Base-by-base conservation (phyloP, 2,797 vertebrate genomes). In the Acrossocheilus wenchowensis region DNA sequence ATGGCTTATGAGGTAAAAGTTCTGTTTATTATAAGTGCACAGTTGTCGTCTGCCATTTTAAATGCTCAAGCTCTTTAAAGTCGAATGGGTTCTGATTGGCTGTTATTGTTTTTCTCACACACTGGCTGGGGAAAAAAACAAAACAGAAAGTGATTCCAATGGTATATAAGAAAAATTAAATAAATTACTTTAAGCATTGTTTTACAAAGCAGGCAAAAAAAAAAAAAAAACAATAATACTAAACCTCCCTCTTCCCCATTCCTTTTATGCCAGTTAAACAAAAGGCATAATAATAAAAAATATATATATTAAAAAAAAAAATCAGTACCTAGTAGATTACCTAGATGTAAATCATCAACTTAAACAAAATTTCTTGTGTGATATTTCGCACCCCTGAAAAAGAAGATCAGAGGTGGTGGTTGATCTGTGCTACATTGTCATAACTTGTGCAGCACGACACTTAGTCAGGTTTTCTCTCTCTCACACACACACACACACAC, bases 381-480 rank as follows among this genome's bases (percentile, higher is more conserved):
- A 57, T 60, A 17, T 79, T 79, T 79, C 14, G 6, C 23, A 30
- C 39, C 26, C 6, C 77, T 43, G 6, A 26, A 43, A 62, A 62
- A 68, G 62, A 45, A 52, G 34, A 66, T 52, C 6, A 52, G 30
- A 69, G 30, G 45, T 43, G 54, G 50, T 21, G 62, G 10, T 85
- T 4, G 6, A 36, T 69, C n/a, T 66, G 43, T 43, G 26, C 26
- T 48, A n/a, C 23, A 23, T 71, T 79, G 75, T 85, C 19, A 15
- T 80, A 72, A 60, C 26, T 72, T 72, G 36, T 80, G 68, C 66
- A 80, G 26, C 26, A 36, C 21, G 80, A 80, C 66, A 72, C 84
- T 73, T 80, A 72, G 52, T 85, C 77, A 80, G 48, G 48, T 36
- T 80, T 52, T 50, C 26, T 84, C 26, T 68, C 39, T 52, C 23